Base-by-base conservation (phyloP, 2,888 invertebrate genomes). In the Bellardia bayeri region DNA sequence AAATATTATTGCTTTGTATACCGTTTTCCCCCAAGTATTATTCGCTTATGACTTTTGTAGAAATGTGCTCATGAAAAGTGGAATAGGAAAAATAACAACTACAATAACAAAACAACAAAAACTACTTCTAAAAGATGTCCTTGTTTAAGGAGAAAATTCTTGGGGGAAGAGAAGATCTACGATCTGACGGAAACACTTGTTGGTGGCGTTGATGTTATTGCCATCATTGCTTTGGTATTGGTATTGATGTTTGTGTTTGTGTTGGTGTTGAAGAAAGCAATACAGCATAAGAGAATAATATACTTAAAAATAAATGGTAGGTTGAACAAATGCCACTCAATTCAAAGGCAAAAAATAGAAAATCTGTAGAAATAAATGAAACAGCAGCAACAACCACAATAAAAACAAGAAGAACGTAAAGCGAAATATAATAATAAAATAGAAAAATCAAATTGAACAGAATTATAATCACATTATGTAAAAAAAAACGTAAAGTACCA, bases 301-400 rank as follows among this genome's bases (percentile, higher is more conserved):
- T 63, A 54, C 86, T 82, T 76, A 79, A 68, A 83, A 81, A 45
- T 86, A 78, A 82, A 82, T 82, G 78, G 72, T 69, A 86, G 78
- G 71, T 82, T 78, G 72, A 69, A 72, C 82, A 82, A 74, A 78
- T 79, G 63, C 78, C 82, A 74, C 54, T 42, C 61, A 79, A 49
- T 16, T 37, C 56, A 40, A 14, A 76, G 54, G 6, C 16, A 66
- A 68, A 40, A 42, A 63, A 14, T 11, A 9, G 11, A 11, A 45
- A 45, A 45, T 11, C 45, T 42, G 37, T 5, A 37, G 37, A 7
- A 42, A 80, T n/a, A 63, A 45, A 13, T 42, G 16, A 58, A 49
- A 64, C 54, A 66, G n/a, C 40, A 66, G 54, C n/a, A 66, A 64
- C 8, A 76, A 14, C 40, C 54, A 66, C 30, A 66, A 64, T 5